These are phyloP conservation scores for Acropora yongei DNA, from an alignment of 64 coral and sea anemone species.

Conservation along the genomic window DNA sequence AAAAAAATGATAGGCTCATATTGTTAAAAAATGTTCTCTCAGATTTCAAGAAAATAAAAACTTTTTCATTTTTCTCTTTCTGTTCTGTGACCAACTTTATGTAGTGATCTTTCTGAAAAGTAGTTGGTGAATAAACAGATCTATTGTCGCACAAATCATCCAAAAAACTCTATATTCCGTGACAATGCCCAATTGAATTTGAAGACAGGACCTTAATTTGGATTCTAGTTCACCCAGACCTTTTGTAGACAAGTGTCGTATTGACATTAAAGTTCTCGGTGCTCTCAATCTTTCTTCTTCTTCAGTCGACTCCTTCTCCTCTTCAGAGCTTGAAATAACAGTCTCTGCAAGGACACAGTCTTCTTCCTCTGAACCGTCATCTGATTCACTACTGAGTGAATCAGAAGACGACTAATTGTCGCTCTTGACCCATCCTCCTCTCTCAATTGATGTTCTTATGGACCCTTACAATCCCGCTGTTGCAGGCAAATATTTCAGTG, in stretches of 20 bases:
- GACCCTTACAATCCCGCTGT: no score
- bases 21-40: no score
- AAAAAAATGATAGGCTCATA: no score
- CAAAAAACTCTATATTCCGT: no score
- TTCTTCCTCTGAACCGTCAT: constrained; percentile 25
- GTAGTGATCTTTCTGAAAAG: no score
- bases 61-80: no score
- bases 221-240: constrained; percentile 46
- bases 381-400: constrained; percentile 3
- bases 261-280: constrained; percentile 43
- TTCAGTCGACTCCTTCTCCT: constrained; percentile 47
- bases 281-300: constrained; percentile 47
- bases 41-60: no score
- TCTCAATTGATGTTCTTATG: neutral
- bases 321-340: constrained; percentile 59
- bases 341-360: constrained; percentile 63
- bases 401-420: constrained; percentile 44
- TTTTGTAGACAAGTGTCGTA: constrained; percentile 57
- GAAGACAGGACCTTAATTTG: neutral
- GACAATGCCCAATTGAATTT: no score
- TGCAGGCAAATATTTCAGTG: no score
- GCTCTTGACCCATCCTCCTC: constrained; percentile 38
- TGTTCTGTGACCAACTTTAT: no score
- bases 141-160: no score
- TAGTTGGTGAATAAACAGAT: no score